Percentiles rank a stretch among this genome's conserved stretches.
These are phyloP conservation scores for Antedon mediterranea DNA, from an alignment of 53 echinoderm and acorn worm species.

Conservation along the genomic window DNA sequence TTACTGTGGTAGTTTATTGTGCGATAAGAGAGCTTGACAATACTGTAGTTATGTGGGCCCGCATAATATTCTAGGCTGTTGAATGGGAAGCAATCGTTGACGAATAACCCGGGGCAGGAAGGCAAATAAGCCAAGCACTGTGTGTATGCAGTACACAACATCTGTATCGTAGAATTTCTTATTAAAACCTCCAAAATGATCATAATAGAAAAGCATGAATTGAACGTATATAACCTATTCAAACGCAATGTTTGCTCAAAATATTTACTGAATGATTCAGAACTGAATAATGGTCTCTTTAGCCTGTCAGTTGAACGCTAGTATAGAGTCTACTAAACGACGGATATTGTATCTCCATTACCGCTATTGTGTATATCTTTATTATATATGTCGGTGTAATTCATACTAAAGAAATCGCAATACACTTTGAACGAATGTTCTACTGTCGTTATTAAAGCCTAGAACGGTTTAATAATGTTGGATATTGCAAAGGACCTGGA, in stretches of 20 bases:
- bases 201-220: conserved; percentile 3
- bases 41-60: too few species aligned
- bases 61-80: background rate
- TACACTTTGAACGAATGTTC: background rate
- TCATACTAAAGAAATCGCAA: background rate
- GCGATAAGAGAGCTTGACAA: too few species aligned
- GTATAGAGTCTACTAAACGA: background rate
- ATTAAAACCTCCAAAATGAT: background rate
- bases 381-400: background rate
- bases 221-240: conserved; percentile 32
- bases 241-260: conserved; percentile 63
- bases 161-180: background rate
- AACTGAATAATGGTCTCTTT: conserved; percentile 31
- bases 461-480: background rate
- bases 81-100: background rate
- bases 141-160: background rate
- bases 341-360: background rate
- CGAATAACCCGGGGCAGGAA: background rate
- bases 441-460: background rate
- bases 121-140: background rate
- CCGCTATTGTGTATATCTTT: background rate
- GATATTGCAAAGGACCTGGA: background rate
- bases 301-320: background rate
- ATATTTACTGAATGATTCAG: conserved; percentile 78
- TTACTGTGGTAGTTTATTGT: too few species aligned